Evolutionary conservation across 2,113 vertebrate genomes (phyloP).

Genomic region (Copsychus sechellarum): DNA sequence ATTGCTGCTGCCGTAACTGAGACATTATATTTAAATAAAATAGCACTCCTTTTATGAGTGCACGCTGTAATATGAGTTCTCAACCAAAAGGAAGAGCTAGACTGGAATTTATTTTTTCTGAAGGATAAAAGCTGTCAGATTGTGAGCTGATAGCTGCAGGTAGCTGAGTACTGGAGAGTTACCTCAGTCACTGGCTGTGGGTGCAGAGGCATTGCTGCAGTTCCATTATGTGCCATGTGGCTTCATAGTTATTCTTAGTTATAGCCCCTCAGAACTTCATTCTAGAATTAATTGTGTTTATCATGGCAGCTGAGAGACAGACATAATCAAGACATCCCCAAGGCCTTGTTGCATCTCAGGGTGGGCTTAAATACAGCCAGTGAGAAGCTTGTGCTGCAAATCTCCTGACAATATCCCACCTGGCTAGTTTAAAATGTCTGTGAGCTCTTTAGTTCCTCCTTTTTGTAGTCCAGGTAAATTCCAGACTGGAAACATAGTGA

Average conservation of each 20-base stretch:
- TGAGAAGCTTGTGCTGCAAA: neutral
- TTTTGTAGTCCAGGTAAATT: neutral
- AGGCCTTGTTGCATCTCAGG: neutral
- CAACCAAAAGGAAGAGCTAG: neutral
- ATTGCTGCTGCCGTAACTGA: neutral
- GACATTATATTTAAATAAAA: conserved; percentile 5
- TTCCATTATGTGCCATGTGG: neutral
- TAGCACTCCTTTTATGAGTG: neutral
- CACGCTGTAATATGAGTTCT: neutral
- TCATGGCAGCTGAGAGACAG: neutral
- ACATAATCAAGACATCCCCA: neutral
- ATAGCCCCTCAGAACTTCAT: neutral
- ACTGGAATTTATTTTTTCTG: neutral
- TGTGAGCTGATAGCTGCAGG: neutral
- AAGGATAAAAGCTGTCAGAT: neutral
- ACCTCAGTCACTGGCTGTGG: neutral
- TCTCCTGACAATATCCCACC: neutral
- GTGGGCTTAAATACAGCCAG: neutral
- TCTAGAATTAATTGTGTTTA: neutral
- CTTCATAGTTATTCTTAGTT: neutral
- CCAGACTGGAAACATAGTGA: neutral
- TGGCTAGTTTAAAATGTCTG: neutral
- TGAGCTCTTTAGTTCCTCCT: neutral
- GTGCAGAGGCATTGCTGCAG: neutral
- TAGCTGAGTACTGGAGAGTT: neutral